Base-by-base conservation (phyloP, 1,140 invertebrate species). In the Catajapyx aquilonaris region DNA sequence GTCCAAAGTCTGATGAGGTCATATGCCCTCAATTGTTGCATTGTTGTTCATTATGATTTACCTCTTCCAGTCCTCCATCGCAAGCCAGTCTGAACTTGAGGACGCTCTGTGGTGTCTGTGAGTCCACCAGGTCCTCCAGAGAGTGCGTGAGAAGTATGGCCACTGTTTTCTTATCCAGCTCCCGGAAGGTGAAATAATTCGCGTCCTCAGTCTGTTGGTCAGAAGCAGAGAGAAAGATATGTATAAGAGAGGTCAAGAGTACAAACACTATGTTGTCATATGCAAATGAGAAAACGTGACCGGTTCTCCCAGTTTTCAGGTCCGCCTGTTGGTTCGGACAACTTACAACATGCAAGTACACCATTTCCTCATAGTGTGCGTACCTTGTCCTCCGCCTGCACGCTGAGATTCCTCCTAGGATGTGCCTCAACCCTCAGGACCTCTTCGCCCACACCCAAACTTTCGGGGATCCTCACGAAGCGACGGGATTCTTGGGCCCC, bases 111-210 rank as follows among this genome's bases (percentile, higher is more conserved):
- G 80, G 79, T 41, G 64, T 64, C 52, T 80, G 76, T 16, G 68
- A 65, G 56, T 86, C 81, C 1, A 85, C 81, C 11, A 85, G 56
- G 34, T 75, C 62, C 45, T 85, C 81, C 41, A 85, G 52, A 1
- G 74, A 76, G 48, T 74, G 68, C 1, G 74, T 70, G 39, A 86
- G 53, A 31, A 72, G 57, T 18, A 86, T 59, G 2, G 76, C 70
- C 35, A 85, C 66, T 19, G 71, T 71, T 1, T 78, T 79, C 15
- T 64, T 51, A 56, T 84, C 81, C 20, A 76, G 48, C 28, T 76
- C 69, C 30, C 66, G 59, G 50, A 71, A 71, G 4, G 68, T 64
- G 54, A 81, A 81, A 51, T 72, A 78, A 31, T 66, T 61, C 1
- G 67, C 66, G 48, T 80, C 76, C 37, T 76, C 73, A 28, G 67